phyloP scores from a whole-genome alignment of 2,888 invertebrate genomes.

The Leptogaster cylindrica region DNA sequence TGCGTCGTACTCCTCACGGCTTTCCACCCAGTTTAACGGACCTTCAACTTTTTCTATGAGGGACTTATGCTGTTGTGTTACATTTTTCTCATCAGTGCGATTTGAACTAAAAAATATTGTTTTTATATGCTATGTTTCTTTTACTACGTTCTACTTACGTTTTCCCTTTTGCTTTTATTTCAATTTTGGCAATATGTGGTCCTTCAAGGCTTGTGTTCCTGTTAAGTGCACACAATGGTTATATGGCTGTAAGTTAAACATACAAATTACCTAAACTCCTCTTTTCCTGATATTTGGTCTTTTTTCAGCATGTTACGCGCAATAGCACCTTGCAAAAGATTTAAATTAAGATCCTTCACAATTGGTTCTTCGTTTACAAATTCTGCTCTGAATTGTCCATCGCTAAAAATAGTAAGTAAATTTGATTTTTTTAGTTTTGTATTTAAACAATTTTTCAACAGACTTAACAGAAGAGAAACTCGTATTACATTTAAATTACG shows the following conservation, averaged over 20 bases:
- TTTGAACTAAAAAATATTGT: background rate
- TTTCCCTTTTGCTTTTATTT: background rate
- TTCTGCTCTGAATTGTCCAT: background rate
- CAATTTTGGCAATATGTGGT: background rate
- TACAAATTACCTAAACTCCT: no score
- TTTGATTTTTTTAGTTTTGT: no score
- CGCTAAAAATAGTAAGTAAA: background rate
- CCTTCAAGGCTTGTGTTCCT: no score
- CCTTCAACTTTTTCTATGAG: constrained; percentile 7
- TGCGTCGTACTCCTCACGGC: background rate
- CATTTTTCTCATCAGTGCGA: constrained; percentile 3
- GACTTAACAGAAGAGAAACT: no score
- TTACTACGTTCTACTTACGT: background rate
- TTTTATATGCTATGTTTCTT: background rate
- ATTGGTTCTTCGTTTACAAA: background rate
- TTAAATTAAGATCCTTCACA: background rate
- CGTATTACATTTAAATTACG: no score
- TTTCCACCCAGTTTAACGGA: constrained; percentile 12
- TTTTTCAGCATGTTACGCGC: no score
- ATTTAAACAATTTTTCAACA: no score
- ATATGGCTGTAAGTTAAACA: no score
- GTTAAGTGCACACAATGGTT: no score
- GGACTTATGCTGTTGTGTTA: background rate
- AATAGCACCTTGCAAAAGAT: no score
- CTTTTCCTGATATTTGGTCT: no score